These are phyloP conservation scores for Meloidogyne chitwoodi DNA, from an alignment of 1,140 invertebrate species.

Conservation along the genomic window DNA sequence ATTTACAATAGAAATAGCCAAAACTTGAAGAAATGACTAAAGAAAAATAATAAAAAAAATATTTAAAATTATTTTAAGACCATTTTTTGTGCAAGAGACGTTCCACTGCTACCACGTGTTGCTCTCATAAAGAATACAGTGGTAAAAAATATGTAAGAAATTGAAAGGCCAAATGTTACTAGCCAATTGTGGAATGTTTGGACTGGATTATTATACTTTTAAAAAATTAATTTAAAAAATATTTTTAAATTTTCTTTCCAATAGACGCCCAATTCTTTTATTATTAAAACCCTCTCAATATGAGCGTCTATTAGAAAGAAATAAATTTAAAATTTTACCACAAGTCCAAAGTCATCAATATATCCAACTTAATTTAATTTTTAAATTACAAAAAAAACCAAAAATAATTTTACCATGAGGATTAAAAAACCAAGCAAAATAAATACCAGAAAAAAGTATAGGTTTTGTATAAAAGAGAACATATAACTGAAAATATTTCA, in stretches of 20 bases:
- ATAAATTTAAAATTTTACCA: neutral
- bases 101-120: neutral
- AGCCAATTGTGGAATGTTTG: constrained; percentile 22
- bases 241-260: neutral
- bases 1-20: constrained; percentile 21
- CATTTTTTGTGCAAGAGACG: constrained; percentile 15
- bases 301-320: neutral
- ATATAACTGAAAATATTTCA: constrained; percentile 2
- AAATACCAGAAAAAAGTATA: constrained; percentile 17
- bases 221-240: neutral
- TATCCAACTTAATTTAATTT: constrained; percentile 3
- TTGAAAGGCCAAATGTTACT: constrained; percentile 4
- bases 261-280: neutral
- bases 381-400: neutral
- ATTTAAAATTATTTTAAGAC: neutral
- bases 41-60: neutral
- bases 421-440: constrained; percentile 27
- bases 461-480: constrained; percentile 6
- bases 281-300: no score
- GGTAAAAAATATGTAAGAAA: constrained; percentile 12
- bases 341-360: constrained; percentile 18
- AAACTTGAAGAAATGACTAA: constrained; percentile 24
- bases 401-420: neutral
- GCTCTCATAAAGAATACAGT: neutral
- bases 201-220: constrained; percentile 16